Conservation (phyloP, 2,113 vertebrate species). For the Oncorhynchus clarkii region DNA sequence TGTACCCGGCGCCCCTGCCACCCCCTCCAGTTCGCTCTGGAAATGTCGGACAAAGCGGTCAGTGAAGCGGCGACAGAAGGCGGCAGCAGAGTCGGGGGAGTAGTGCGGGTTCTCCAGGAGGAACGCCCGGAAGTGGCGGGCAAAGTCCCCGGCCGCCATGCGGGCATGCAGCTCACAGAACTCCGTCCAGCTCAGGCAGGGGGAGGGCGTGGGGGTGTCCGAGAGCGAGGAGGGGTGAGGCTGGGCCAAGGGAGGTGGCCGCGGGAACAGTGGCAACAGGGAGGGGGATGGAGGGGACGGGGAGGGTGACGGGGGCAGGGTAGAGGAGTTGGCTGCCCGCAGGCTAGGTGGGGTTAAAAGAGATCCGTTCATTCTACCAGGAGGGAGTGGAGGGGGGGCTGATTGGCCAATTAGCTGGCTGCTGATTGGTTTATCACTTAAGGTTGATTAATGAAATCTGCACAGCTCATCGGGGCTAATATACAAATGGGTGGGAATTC, state of each 20-base stretch:
- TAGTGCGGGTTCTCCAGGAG: conserved; percentile 85
- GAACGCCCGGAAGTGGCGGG: conserved; percentile 83
- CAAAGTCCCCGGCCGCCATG: conserved; percentile 85
- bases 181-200: conserved; percentile 87
- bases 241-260: conserved; percentile 61
- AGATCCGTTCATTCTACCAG: conserved; percentile 70
- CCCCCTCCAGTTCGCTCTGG: conserved; percentile 79
- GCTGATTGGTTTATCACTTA: conserved; percentile 30
- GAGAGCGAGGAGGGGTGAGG: conserved; percentile 68
- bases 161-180: conserved; percentile 92
- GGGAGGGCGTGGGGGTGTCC: conserved; percentile 75
- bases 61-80: conserved; percentile 86
- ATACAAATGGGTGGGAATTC: conserved; percentile 33
- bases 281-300: conserved; percentile 73
- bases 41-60: conserved; percentile 88
- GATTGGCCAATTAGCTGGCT: conserved; percentile 20
- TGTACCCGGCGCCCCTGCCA: conserved; percentile 35
- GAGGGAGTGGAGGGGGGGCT: not conserved
- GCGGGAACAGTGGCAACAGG: conserved; percentile 60
- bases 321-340: conserved; percentile 67
- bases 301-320: conserved; percentile 71
- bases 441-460: conserved; percentile 11
- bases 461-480: conserved; percentile 44
- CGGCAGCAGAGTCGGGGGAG: conserved; percentile 74
- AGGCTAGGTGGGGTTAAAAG: conserved; percentile 76